Evolutionary conservation across 2,888 invertebrate genomes (phyloP).

Genomic region (Didymodactylos carnosus): DNA sequence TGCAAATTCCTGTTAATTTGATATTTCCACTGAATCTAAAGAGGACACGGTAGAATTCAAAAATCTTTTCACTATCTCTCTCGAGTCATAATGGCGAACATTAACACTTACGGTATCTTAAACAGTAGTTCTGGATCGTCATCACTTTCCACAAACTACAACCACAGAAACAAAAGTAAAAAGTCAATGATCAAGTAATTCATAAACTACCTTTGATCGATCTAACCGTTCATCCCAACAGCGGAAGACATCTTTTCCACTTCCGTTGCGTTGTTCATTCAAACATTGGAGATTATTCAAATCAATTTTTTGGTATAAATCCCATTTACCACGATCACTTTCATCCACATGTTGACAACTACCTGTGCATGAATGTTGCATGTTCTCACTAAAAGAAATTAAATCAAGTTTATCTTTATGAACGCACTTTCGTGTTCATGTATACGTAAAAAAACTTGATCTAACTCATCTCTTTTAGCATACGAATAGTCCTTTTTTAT

Average conservation of each 20-base stretch:
- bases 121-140: conserved; percentile 82
- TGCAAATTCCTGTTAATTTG: conserved; percentile 74
- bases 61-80: conserved; percentile 2
- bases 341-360: neutral
- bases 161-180: conserved; percentile 21
- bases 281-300: conserved; percentile 64
- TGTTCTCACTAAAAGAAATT: neutral
- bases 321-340: neutral
- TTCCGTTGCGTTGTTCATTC: conserved; percentile 65
- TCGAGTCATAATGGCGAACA: conserved; percentile 2
- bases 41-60: conserved; percentile 1
- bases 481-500: too few relatives aligned
- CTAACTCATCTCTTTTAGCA: too few relatives aligned
- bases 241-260: conserved; percentile 72
- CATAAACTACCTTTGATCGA: conserved; percentile 45
- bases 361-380: neutral
- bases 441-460: too few relatives aligned
- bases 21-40: conserved; percentile 69
- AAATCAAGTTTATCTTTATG: too few relatives aligned
- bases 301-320: conserved; percentile 61
- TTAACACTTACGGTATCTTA: conserved; percentile 57
- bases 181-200: neutral
- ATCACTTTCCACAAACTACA: conserved; percentile 81
- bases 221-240: conserved; percentile 67
- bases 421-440: too few relatives aligned